Evolutionary conservation across 2,888 invertebrate genomes (phyloP).

Genomic region (Lochmaea capreae): DNA sequence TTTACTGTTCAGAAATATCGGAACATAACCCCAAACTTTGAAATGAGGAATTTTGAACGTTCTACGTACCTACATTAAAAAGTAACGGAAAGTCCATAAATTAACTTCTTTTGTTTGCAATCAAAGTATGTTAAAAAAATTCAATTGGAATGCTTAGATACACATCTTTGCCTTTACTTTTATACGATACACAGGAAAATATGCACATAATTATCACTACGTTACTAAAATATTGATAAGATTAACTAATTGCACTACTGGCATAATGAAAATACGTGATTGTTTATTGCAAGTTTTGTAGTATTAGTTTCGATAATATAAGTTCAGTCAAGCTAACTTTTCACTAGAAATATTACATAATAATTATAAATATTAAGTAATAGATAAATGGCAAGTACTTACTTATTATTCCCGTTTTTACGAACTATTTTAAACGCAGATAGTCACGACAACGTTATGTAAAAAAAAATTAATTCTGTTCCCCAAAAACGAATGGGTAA

Average conservation of each 20-base stretch:
- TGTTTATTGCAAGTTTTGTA: slow-evolving; percentile 17
- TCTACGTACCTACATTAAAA: too few species aligned
- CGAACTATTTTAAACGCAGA: slow-evolving; percentile 9
- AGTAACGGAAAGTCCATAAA: too few species aligned
- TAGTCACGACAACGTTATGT: not conserved
- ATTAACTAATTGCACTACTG: slow-evolving; percentile 4
- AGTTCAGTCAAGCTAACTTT: slow-evolving; percentile 12
- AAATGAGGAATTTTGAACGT: too few species aligned
- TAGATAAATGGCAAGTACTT: slow-evolving; percentile 25
- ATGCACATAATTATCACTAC: not conserved
- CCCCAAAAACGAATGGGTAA: not conserved
- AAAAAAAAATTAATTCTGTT: too few species aligned
- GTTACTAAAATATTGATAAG: not conserved
- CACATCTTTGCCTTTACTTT: not conserved
- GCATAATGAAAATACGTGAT: slow-evolving; percentile 9
- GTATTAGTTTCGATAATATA: not conserved
- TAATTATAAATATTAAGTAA: not conserved
- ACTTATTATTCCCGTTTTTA: slow-evolving; percentile 20
- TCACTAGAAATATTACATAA: not conserved
- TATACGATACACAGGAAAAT: not conserved
- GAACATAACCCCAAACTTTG: too few species aligned
- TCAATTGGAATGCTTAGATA: not conserved
- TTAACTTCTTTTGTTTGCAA: too few species aligned
- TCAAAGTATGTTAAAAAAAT: too few species aligned
- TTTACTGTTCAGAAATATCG: too few species aligned